Percentiles rank a stretch among this genome's conserved stretches.
Conservation (phyloP, 2,888 invertebrate species). For the Dasysyrphus tricinctus region DNA sequence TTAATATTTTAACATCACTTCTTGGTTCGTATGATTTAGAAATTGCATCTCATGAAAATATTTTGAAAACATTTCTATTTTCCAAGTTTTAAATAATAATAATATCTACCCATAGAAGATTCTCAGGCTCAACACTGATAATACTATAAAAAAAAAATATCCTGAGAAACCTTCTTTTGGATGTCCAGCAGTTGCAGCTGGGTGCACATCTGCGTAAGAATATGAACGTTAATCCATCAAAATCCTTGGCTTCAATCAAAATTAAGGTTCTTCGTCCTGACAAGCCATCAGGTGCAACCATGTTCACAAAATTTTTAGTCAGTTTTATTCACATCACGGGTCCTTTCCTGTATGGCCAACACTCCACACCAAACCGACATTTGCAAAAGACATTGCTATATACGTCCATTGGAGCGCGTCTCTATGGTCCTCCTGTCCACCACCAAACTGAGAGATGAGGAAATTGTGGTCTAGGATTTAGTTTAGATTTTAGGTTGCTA, state of each 20-base stretch:
- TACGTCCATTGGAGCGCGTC: constrained; percentile 24
- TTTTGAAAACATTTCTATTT: neutral
- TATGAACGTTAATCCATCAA: constrained; percentile 71
- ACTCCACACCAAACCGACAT: constrained; percentile 9
- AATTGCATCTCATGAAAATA: constrained; percentile 14
- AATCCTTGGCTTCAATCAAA: constrained; percentile 73
- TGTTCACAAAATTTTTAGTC: constrained; percentile 60
- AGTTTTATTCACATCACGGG: constrained; percentile 57
- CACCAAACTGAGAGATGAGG: constrained; percentile 63
- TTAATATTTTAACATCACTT: neutral
- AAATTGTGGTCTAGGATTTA: constrained; percentile 73
- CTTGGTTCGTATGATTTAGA: neutral
- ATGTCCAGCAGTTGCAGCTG: neutral
- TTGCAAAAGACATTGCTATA: constrained; percentile 41
- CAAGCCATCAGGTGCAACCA: constrained; percentile 68
- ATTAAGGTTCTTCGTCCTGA: constrained; percentile 57
- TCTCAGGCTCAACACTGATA: neutral
- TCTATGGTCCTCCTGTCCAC: constrained; percentile 18
- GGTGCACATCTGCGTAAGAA: constrained; percentile 54
- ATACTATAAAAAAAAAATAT: neutral
- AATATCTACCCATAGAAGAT: constrained; percentile 52
- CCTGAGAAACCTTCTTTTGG: neutral
- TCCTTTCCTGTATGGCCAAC: constrained; percentile 1
- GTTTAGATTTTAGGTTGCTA: constrained; percentile 72
- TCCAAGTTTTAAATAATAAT: constrained; percentile 44